A percentile compares a stretch with the other conserved stretches of the same genome.
phyloP scores from a whole-genome alignment of 2,888 invertebrate species.

The Cantharis rufa region DNA sequence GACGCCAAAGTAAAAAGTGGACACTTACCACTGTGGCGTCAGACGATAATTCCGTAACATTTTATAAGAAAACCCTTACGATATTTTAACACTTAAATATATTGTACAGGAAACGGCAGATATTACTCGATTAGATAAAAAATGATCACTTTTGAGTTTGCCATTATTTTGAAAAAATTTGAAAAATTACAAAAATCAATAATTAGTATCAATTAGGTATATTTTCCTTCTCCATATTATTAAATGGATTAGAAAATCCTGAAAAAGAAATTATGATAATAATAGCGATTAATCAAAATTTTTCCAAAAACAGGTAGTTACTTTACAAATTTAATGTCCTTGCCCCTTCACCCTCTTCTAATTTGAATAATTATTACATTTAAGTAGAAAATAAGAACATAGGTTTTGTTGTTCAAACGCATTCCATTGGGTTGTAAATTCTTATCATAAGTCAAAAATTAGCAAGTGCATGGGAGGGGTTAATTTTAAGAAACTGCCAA shows the following conservation, averaged over 20 bases:
- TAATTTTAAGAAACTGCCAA: not conserved
- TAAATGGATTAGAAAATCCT: too few relatives aligned
- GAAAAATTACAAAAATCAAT: not conserved
- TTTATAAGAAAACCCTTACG: not conserved
- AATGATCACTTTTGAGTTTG: not conserved
- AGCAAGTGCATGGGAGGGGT: not conserved
- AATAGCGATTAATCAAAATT: too few relatives aligned
- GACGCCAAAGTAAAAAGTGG: slow-evolving; percentile 16
- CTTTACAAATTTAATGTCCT: too few relatives aligned
- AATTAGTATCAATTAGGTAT: too few relatives aligned
- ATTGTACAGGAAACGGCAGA: not conserved
- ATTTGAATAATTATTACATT: too few relatives aligned
- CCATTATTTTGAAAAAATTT: not conserved
- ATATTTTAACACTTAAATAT: not conserved
- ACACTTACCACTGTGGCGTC: not conserved
- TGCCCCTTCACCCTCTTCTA: too few relatives aligned
- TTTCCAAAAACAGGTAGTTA: too few relatives aligned
- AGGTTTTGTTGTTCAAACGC: too few relatives aligned
- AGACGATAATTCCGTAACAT: not conserved
- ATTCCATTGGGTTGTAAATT: not conserved
- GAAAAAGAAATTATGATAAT: too few relatives aligned
- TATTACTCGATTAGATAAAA: not conserved
- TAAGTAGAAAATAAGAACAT: too few relatives aligned
- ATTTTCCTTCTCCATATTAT: too few relatives aligned
- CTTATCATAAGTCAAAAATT: not conserved